Conservation (phyloP, 2,888 invertebrate genomes). For the Minunthozetes semirufus region DNA sequence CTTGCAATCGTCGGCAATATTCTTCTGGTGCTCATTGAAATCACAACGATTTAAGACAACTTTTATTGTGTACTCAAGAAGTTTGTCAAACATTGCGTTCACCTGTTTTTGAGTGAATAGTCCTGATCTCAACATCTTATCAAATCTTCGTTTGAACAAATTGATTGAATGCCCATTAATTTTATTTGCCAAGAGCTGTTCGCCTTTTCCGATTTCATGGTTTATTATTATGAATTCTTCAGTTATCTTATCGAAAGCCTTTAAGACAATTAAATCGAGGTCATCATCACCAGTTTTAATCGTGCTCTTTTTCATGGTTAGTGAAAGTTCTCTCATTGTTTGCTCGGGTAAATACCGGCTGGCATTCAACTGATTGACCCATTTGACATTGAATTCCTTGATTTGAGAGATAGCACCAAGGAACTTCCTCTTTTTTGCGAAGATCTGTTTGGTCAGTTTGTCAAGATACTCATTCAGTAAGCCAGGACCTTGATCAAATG, state of each 20-base stretch:
- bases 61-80: background rate
- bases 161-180: background rate
- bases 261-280: background rate
- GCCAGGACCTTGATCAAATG: too few species aligned
- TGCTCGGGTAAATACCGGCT: background rate
- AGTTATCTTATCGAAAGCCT: background rate
- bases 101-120: background rate
- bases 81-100: background rate
- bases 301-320: background rate
- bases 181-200: background rate
- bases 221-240: background rate
- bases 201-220: background rate
- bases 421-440: background rate
- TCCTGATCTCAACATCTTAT: background rate
- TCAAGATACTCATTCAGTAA: too few species aligned
- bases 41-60: background rate
- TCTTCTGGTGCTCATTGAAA: background rate
- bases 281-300: background rate
- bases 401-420: background rate
- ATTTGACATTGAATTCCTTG: background rate
- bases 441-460: background rate
- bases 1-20: background rate
- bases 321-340: background rate
- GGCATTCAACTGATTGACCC: background rate
- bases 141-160: background rate